These are phyloP conservation scores for Calliopsis andreniformis DNA, from an alignment of 1,140 invertebrate genomes.

Conservation along the genomic window DNA sequence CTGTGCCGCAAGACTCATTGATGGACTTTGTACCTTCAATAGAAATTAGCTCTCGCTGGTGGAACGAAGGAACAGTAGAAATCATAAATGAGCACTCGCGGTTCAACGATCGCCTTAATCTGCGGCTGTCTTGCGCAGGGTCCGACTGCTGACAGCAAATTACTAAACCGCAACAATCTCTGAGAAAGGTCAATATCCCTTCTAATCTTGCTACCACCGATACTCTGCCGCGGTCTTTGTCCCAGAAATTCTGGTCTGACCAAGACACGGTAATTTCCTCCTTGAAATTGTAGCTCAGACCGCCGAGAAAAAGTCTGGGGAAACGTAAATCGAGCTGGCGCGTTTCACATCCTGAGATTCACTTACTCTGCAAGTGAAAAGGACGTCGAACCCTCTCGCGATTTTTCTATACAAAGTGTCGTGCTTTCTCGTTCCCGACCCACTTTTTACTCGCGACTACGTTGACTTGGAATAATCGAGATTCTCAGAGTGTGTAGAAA, in stretches of 20 bases:
- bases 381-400: neutral
- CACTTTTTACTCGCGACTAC: conserved; percentile 22
- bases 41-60: neutral
- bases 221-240: neutral
- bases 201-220: conserved; percentile 13
- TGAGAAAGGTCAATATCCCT: conserved; percentile 31
- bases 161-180: conserved; percentile 37
- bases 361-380: neutral
- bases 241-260: neutral
- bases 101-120: conserved; percentile 18
- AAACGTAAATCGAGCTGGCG: conserved; percentile 21
- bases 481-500: neutral
- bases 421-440: conserved; percentile 29
- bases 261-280: neutral
- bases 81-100: neutral
- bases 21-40: too few species aligned
- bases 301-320: neutral
- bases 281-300: neutral
- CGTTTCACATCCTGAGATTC: conserved; percentile 5
- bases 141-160: neutral
- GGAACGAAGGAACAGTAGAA: conserved; percentile 23
- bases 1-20: too few species aligned
- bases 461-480: conserved; percentile 16
- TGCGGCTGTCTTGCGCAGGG: neutral
- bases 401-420: neutral